Percentiles rank a stretch among this genome's conserved stretches.
phyloP scores from a whole-genome alignment of 2,888 invertebrate species.

The Bibio marci region DNA sequence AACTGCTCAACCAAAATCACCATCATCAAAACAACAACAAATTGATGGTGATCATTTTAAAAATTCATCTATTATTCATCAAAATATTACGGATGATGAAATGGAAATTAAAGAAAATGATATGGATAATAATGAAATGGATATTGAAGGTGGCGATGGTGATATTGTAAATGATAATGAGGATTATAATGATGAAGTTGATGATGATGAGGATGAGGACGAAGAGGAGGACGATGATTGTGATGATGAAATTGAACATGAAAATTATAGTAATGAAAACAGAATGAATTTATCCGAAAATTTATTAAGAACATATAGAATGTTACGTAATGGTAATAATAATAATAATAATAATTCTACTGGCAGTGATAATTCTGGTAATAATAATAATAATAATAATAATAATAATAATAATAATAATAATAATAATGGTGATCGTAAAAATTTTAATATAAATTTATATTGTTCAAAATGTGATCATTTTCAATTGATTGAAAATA shows the following conservation, averaged over 20 bases:
- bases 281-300: constrained; percentile 7
- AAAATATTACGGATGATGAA: too few relatives aligned
- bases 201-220: too few relatives aligned
- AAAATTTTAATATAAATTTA: constrained; percentile 13
- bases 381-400: too few relatives aligned
- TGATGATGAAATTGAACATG: too few relatives aligned
- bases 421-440: not conserved
- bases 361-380: too few relatives aligned
- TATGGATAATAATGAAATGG: constrained; percentile 18
- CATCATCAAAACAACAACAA: not conserved
- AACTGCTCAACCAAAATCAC: not conserved
- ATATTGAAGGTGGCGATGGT: constrained; percentile 11
- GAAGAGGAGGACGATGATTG: too few relatives aligned
- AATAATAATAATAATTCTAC: too few relatives aligned
- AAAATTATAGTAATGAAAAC: not conserved
- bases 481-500: constrained; percentile 11
- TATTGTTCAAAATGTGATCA: constrained; percentile 22
- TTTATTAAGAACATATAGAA: constrained; percentile 9
- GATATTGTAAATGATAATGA: not conserved
- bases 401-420: too few relatives aligned
- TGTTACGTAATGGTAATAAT: constrained; percentile 8
- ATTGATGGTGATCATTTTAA: not conserved
- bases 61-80: too few relatives aligned
- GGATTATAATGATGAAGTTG: too few relatives aligned
- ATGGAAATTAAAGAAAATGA: too few relatives aligned